Evolutionary conservation across 37 sponge, comb jelly and placozoan species (phyloP).

Genomic region (Axinella damicornis): DNA sequence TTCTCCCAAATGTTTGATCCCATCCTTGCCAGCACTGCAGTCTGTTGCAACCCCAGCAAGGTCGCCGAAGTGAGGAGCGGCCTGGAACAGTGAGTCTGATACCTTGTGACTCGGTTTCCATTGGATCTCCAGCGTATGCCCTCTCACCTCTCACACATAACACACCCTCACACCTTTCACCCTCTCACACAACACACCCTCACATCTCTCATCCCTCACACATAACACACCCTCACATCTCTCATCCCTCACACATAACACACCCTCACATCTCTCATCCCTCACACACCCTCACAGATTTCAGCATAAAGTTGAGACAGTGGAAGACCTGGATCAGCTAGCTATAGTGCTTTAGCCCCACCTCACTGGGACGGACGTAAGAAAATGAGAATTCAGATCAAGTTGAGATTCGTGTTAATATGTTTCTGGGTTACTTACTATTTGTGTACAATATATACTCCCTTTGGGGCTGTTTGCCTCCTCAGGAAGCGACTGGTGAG

Average conservation of each 20-base stretch:
- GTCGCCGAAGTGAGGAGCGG: constrained; percentile 68
- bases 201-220: no score
- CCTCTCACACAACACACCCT: background rate
- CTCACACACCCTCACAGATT: background rate
- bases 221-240: no score
- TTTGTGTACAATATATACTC: constrained; percentile 74
- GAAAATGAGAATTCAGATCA: no score
- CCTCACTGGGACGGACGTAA: no score
- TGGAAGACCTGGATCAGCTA: no score
- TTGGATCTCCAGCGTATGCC: background rate
- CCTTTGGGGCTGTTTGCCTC: constrained; percentile 60
- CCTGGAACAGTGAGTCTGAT: constrained; percentile 64
- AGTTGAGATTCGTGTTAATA: no score
- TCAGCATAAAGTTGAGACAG: no score
- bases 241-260: no score
- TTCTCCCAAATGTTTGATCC: constrained; percentile 76
- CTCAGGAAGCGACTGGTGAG: constrained; percentile 64
- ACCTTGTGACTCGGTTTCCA: background rate
- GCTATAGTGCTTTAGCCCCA: no score
- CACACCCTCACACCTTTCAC: background rate
- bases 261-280: background rate
- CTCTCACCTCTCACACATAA: no score
- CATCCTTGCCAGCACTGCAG: constrained; percentile 47
- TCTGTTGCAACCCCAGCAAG: constrained; percentile 88
- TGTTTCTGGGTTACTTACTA: no score